A percentile compares a stretch with the other conserved stretches of the same genome.
Evolutionary conservation across 2,888 invertebrate species (phyloP).

Genomic region (Gastracanthus pulcherrimus): DNA sequence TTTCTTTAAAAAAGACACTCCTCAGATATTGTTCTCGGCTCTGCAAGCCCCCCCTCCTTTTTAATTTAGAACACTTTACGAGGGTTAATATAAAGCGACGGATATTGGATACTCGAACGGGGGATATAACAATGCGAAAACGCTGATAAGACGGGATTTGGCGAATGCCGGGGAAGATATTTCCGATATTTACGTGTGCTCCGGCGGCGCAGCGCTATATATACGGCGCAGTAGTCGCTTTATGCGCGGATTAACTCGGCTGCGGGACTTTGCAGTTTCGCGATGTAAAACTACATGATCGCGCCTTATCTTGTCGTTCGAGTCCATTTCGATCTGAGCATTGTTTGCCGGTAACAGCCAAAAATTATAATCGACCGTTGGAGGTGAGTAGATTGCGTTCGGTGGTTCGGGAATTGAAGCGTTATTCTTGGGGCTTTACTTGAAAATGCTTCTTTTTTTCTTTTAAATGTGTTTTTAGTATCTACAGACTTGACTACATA

Average conservation of each 20-base stretch:
- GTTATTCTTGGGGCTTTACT: no score
- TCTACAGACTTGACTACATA: no score
- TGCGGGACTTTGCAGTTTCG: conserved; percentile 27
- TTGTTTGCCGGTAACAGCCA: background rate
- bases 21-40: background rate
- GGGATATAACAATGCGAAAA: conserved; percentile 65
- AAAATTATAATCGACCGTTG: background rate
- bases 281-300: conserved; percentile 37
- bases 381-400: background rate
- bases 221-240: conserved; percentile 9
- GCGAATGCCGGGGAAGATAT: conserved; percentile 63
- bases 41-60: background rate
- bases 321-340: background rate
- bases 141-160: conserved; percentile 61
- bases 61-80: conserved; percentile 43
- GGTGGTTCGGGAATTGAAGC: no score
- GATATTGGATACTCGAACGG: conserved; percentile 65
- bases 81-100: conserved; percentile 45
- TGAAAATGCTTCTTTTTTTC: no score
- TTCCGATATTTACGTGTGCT: conserved; percentile 54
- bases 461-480: no score
- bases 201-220: background rate
- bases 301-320: background rate
- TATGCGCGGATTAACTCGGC: conserved; percentile 41
- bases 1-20: background rate